Evolutionary conservation across 1,140 invertebrate species (phyloP).

Genomic region (Pogonus chalceus): DNA sequence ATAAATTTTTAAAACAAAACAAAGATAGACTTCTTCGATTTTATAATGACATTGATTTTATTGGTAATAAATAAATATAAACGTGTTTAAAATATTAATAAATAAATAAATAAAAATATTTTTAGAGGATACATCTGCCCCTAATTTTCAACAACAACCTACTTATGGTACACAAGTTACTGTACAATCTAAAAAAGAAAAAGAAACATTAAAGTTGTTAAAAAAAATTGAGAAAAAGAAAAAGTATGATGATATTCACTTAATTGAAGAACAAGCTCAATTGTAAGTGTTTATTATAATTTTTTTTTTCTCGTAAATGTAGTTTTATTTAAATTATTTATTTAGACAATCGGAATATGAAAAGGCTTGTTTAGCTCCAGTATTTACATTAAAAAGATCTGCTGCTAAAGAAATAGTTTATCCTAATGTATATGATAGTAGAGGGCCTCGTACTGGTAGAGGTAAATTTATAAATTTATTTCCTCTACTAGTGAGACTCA

Average conservation of each 20-base stretch:
- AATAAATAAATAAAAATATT: not conserved
- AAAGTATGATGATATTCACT: too few species aligned
- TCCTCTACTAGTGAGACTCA: too few species aligned
- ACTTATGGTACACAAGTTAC: conserved; percentile 49
- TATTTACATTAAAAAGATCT: not conserved
- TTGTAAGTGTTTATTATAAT: conserved; percentile 19
- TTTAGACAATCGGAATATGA: not conserved
- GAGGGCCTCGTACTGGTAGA: not conserved
- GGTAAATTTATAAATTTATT: not conserved
- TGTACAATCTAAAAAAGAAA: conserved; percentile 78
- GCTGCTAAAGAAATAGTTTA: not conserved
- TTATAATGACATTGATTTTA: too few species aligned
- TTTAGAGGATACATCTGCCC: not conserved
- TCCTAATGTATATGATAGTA: not conserved
- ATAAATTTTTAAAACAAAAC: not conserved
- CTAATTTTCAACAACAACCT: not conserved
- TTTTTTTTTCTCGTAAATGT: not conserved
- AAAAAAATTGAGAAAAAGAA: conserved; percentile 81
- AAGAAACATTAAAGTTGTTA: conserved; percentile 65
- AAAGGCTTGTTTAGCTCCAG: not conserved
- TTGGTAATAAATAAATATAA: not conserved
- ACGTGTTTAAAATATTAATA: not conserved
- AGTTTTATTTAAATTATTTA: not conserved
- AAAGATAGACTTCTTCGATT: too few species aligned
- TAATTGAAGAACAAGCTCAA: conserved; percentile 23